phyloP scores from a whole-genome alignment of 2,888 invertebrate species.

The Cynaeus angustus region DNA sequence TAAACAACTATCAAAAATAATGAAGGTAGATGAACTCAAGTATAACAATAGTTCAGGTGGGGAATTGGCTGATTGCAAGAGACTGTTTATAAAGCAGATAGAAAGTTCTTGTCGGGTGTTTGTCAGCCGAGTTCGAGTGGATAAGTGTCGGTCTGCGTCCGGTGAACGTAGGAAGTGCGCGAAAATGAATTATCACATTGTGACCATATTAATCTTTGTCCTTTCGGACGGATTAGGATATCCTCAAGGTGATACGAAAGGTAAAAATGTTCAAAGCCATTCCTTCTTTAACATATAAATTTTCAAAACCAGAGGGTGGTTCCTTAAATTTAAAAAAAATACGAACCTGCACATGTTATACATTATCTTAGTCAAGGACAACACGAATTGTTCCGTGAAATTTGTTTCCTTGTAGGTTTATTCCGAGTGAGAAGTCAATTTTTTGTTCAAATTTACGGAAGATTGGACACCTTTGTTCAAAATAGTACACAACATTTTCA shows the following conservation, averaged over 20 bases:
- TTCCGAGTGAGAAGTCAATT: conserved; percentile 25
- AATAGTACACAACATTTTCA: conserved; percentile 18
- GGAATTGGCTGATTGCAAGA: conserved; percentile 58
- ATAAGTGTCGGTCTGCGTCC: conserved; percentile 58
- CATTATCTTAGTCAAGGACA: conserved; percentile 38
- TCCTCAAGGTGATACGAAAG: conserved; percentile 49
- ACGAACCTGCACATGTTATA: no score
- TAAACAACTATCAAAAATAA: conserved; percentile 21
- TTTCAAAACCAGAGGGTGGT: no score
- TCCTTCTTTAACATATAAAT: no score
- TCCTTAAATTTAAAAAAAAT: no score
- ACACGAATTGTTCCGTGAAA: conserved; percentile 38
- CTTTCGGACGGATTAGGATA: conserved; percentile 56
- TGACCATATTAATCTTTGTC: conserved; percentile 55
- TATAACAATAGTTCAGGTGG: conserved; percentile 61
- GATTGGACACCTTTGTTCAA: conserved; percentile 27
- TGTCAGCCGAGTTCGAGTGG: conserved; percentile 50
- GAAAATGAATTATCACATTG: conserved; percentile 61
- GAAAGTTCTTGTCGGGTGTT: conserved; percentile 64
- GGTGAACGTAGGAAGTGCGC: conserved; percentile 63
- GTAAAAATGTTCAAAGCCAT: conserved; percentile 23
- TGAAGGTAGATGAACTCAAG: conserved; percentile 63
- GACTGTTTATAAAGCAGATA: conserved; percentile 62
- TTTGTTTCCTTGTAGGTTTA: conserved; percentile 40
- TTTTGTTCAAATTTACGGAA: conserved; percentile 38